Evolutionary conservation across 2,888 invertebrate genomes (phyloP).

Genomic region (Sinotaia quadrata): DNA sequence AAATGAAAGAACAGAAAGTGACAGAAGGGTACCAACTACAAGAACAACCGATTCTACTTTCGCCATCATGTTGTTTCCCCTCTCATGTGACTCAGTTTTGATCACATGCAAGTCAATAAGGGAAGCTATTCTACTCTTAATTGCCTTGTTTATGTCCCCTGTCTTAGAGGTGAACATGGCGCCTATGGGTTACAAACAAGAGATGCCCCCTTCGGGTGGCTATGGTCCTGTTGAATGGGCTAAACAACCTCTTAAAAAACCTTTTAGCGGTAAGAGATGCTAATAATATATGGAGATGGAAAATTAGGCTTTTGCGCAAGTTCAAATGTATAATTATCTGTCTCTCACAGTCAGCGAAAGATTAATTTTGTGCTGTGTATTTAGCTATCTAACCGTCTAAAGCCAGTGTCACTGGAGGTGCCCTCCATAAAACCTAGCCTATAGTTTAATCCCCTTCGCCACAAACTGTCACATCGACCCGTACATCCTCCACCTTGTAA

Average conservation of each 20-base stretch:
- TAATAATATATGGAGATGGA: background rate
- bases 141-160: slow-evolving; percentile 1
- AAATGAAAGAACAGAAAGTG: background rate
- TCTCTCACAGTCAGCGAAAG: background rate
- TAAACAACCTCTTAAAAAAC: slow-evolving; percentile 64
- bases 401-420: no score
- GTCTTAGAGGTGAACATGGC: slow-evolving; percentile 31
- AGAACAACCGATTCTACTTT: no score
- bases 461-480: no score
- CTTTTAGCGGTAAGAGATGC: slow-evolving; percentile 36
- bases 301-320: background rate
- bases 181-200: slow-evolving; percentile 78
- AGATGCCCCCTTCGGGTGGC: slow-evolving; percentile 94
- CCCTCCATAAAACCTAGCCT: no score
- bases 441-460: no score
- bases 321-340: no score
- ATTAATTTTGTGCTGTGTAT: background rate
- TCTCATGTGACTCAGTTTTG: slow-evolving; percentile 3
- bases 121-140: background rate
- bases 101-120: slow-evolving; percentile 11
- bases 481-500: no score
- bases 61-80: no score
- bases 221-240: slow-evolving; percentile 81
- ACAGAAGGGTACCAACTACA: background rate
- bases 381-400: no score